These are phyloP conservation scores for Lophura nycthemera DNA, from an alignment of 2,113 vertebrate species.

Conservation along the genomic window DNA sequence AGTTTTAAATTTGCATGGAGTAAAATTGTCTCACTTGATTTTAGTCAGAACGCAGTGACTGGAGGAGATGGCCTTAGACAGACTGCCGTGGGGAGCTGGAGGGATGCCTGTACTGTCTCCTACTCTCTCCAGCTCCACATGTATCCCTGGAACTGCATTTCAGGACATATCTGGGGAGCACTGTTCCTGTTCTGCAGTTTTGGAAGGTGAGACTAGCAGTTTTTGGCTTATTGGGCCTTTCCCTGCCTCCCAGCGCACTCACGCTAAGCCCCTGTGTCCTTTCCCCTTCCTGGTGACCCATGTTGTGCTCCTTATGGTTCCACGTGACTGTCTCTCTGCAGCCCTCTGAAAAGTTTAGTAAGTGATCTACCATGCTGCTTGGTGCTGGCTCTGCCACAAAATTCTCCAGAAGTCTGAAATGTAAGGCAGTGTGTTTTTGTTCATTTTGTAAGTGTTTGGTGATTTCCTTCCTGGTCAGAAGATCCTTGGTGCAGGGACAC, in stretches of 20 bases:
- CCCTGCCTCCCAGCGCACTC: background rate
- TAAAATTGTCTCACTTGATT: background rate
- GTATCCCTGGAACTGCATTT: background rate
- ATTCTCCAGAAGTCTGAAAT: background rate
- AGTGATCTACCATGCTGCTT: background rate
- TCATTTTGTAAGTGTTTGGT: background rate
- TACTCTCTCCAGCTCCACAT: background rate
- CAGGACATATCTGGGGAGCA: background rate
- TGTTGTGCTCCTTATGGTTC: constrained; percentile 47
- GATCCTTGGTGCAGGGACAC: background rate
- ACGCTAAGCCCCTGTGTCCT: constrained; percentile 47
- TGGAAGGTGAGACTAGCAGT: background rate
- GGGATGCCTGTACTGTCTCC: background rate
- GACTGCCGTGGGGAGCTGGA: background rate
- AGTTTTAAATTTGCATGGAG: background rate
- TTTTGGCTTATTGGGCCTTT: background rate
- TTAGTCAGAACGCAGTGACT: background rate
- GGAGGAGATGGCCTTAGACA: background rate
- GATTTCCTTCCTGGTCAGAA: background rate
- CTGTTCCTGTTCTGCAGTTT: background rate
- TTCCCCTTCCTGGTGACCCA: constrained; percentile 38
- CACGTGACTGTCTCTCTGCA: background rate
- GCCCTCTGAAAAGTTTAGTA: fast-evolving
- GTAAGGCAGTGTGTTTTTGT: background rate
- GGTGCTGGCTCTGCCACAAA: background rate